phyloP scores from a whole-genome alignment of 2,888 invertebrate species.

The Eledone cirrhosa region DNA sequence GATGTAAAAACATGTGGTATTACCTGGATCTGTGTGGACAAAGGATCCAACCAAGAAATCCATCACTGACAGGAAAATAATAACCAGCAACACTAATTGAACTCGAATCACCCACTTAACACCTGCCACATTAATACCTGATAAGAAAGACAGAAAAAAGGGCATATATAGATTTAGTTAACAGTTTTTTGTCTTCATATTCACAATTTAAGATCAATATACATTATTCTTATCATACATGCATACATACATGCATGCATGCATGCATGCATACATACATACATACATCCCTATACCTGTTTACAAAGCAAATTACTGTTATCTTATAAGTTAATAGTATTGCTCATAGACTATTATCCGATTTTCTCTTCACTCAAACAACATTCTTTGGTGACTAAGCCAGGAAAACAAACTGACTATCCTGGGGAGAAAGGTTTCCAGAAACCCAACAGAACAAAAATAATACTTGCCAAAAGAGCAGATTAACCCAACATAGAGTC shows the following conservation, averaged over 20 bases:
- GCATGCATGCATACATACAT: too few species aligned
- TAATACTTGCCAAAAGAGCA: too few species aligned
- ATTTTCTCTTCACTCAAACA: too few species aligned
- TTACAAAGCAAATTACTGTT: too few species aligned
- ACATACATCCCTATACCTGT: too few species aligned
- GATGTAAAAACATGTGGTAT: constrained; percentile 18
- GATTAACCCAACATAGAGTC: too few species aligned
- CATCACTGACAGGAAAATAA: constrained; percentile 86
- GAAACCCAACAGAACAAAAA: too few species aligned
- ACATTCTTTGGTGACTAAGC: too few species aligned
- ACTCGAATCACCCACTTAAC: constrained; percentile 98
- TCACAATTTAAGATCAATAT: not conserved
- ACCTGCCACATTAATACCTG: constrained; percentile 90
- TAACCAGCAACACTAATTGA: constrained; percentile 86
- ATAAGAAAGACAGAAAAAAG: constrained; percentile 34
- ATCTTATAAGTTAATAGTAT: too few species aligned
- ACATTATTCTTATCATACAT: not conserved
- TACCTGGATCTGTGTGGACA: constrained; percentile 75
- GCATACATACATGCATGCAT: not conserved
- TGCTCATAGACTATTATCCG: too few species aligned
- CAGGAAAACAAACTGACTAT: too few species aligned
- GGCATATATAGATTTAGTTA: not conserved
- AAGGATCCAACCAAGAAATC: constrained; percentile 96
- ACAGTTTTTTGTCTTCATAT: not conserved
- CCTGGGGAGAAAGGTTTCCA: too few species aligned